Conservation (phyloP, 2,113 vertebrate species). For the Thryonomys swinderianus region DNA sequence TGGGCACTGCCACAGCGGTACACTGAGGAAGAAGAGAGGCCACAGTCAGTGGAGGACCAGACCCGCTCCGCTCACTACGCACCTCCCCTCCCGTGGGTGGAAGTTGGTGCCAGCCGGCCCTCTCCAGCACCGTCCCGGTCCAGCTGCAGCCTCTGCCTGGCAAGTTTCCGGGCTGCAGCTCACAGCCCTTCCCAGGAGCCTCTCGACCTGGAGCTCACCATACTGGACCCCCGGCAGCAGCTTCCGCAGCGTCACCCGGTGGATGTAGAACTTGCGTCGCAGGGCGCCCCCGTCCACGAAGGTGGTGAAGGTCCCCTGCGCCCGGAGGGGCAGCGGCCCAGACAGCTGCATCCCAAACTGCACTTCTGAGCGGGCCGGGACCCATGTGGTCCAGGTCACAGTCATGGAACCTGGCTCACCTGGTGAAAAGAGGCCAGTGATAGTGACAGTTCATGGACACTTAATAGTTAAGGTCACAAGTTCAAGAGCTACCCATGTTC, state of each 20-base stretch:
- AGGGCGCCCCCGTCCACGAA: slow-evolving; percentile 90
- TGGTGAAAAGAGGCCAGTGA: background rate
- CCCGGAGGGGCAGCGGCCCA: slow-evolving; percentile 80
- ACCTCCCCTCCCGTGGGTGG: background rate
- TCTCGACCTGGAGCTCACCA: slow-evolving; percentile 77
- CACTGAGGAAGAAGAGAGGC: slow-evolving; percentile 73
- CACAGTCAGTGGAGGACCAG: background rate
- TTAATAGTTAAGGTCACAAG: background rate
- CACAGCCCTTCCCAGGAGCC: background rate
- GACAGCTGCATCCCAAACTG: slow-evolving; percentile 85
- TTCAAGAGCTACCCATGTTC: background rate
- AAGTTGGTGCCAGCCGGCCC: too few species aligned
- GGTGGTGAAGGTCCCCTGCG: slow-evolving; percentile 80
- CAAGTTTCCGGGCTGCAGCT: background rate
- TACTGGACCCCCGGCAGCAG: slow-evolving; percentile 88
- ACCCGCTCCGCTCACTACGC: background rate
- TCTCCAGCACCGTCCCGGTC: background rate
- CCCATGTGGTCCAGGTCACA: slow-evolving; percentile 92
- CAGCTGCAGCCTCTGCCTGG: background rate
- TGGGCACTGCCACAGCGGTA: slow-evolving; percentile 90
- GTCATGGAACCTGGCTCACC: slow-evolving; percentile 88
- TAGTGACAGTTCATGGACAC: background rate
- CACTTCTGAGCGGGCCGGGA: slow-evolving; percentile 86
- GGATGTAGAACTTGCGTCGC: slow-evolving; percentile 88
- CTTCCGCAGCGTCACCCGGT: slow-evolving; percentile 87